A percentile compares a stretch with the other conserved stretches of the same genome.
Conservation (phyloP, 2,113 vertebrate species). For the Phainopepla nitens region DNA sequence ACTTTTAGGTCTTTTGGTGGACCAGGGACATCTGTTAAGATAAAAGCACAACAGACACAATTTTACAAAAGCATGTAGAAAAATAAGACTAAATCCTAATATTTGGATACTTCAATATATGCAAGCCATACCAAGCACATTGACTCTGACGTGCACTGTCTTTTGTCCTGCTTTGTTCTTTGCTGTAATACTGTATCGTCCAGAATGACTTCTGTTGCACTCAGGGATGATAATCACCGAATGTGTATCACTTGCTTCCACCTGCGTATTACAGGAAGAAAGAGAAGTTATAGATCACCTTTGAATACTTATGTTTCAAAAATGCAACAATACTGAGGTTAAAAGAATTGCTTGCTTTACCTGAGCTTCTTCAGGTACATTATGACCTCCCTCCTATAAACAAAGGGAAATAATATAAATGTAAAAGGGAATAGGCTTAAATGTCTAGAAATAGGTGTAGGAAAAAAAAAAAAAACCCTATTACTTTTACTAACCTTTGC, state of each 20-base stretch:
- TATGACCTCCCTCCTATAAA: conserved; percentile 84
- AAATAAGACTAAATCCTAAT: not conserved
- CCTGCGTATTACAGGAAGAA: conserved; percentile 58
- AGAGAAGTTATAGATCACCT: not conserved
- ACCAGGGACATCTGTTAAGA: conserved; percentile 86
- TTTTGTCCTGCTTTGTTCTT: conserved; percentile 94
- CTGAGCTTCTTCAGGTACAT: conserved; percentile 88
- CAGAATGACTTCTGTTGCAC: conserved; percentile 85
- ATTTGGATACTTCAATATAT: not conserved
- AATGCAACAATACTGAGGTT: not conserved
- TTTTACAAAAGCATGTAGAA: not conserved
- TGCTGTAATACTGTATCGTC: conserved; percentile 90
- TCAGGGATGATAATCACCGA: conserved; percentile 83
- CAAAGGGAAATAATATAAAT: conserved; percentile 31
- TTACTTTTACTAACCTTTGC: conserved; percentile 76
- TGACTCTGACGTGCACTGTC: conserved; percentile 85
- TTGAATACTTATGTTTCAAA: not conserved
- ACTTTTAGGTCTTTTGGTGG: conserved; percentile 92
- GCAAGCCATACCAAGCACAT: conserved; percentile 84
- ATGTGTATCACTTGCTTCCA: conserved; percentile 83
- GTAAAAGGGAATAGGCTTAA: not conserved
- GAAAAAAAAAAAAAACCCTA: not conserved
- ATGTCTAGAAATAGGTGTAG: not conserved
- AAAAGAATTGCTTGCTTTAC: conserved; percentile 65
- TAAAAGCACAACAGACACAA: conserved; percentile 1